Base-by-base conservation (phyloP, 2,888 invertebrate genomes). In the Mermis nigrescens region DNA sequence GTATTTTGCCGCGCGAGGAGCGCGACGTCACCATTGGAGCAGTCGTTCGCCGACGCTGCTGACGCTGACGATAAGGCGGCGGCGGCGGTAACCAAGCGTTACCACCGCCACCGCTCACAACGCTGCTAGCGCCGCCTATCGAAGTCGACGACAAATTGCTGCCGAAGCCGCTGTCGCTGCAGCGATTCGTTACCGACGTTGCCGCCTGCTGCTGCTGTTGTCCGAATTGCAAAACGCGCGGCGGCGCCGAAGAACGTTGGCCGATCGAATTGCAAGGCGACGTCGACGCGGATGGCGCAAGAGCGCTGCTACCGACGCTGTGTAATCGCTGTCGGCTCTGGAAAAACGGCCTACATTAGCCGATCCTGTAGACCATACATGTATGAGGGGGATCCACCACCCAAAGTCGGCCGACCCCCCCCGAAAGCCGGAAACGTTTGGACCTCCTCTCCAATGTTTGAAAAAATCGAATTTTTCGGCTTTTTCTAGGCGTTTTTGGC, bases 131-230 rank as follows among this genome's bases (percentile, higher is more conserved):
- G n/a, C n/a, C n/a, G n/a, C n/a, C n/a, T n/a, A n/a, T 67, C 4
- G 67, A 67, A 3, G 68, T 67, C 3, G 65, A 65, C 46, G 66
- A 62, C 54, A 68, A 63, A 15, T 67, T 67, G 19, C 65, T 66
- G 32, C 69, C 68, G 56, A 70, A 70, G 15, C 70, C 70, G 46
- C 68, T 68, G 59, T 70, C 70, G 46, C 66, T 66, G 22, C 51
- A 15, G 51, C n/a, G n/a, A n/a, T n/a, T n/a, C n/a, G n/a, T n/a
- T 15, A 38, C 12, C 45, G 45, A 19, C 12, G 4, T 24, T 46
- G 24, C 51, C 51, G 51, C 7, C 7, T 7, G 12, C 22, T n/a
- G 22, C 51, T 48, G 22, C 12, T 15, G 51, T n/a, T n/a, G 51
- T 26, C 7, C 12, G 7, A 7, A 4, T 26, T 48, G 22, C 51